A percentile compares a stretch with the other conserved stretches of the same genome.
Evolutionary conservation across 1,140 invertebrate genomes (phyloP).

Genomic region (Pachyrhynchus sulphureomaculatus): DNA sequence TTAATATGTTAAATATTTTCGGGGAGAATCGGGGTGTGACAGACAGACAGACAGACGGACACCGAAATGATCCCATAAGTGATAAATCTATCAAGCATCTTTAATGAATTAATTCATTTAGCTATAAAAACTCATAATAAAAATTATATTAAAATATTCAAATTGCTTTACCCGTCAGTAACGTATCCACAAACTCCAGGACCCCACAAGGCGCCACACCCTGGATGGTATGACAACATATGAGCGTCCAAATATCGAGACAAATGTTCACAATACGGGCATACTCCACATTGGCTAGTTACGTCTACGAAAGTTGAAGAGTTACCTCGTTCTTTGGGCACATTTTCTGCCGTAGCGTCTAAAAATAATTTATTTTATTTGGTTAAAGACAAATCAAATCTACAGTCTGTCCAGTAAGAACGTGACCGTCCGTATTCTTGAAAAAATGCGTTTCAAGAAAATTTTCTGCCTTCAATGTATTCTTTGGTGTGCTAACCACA

Average conservation of each 20-base stretch:
- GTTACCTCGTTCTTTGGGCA: background rate
- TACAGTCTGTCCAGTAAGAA: too few relatives aligned
- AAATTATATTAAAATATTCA: background rate
- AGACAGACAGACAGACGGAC: too few relatives aligned
- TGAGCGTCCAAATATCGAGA: conserved; percentile 48
- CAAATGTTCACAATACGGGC: conserved; percentile 47
- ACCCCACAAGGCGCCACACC: conserved; percentile 52
- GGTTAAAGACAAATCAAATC: too few relatives aligned
- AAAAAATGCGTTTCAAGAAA: too few relatives aligned
- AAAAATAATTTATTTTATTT: background rate
- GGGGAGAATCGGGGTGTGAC: too few relatives aligned
- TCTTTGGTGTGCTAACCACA: too few relatives aligned
- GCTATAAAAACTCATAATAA: background rate
- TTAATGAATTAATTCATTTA: too few relatives aligned
- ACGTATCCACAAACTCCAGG: conserved; percentile 54
- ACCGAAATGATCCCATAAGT: too few relatives aligned
- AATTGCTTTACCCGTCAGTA: conserved; percentile 38
- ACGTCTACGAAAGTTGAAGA: conserved; percentile 17
- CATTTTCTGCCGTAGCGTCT: background rate
- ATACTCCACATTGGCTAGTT: conserved; percentile 33
- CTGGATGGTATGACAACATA: conserved; percentile 52
- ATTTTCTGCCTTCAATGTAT: too few relatives aligned
- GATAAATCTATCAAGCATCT: too few relatives aligned
- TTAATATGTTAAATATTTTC: too few relatives aligned
- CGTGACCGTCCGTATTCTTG: too few relatives aligned